Base-by-base conservation (phyloP, 2,888 invertebrate species). In the Rotaria socialis region DNA sequence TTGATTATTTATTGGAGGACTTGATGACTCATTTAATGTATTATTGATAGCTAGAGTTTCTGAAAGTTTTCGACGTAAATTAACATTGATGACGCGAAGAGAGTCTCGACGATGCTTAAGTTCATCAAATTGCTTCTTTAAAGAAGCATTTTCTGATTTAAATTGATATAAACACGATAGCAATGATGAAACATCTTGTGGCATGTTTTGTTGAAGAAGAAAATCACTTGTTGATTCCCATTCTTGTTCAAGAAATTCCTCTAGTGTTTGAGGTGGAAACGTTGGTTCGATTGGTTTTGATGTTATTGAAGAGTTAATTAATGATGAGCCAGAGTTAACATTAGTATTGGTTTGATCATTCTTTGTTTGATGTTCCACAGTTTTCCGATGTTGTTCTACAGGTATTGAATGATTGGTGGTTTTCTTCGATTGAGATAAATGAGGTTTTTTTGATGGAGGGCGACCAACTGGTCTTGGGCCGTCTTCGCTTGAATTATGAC, bases 241-340 rank as follows among this genome's bases (percentile, higher is more conserved):
- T 80, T 80, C 80, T 22, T 80, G 43, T 47, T 80, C 80, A 47
- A 80, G 80, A 80, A 80, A 80, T 80, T 80, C 80, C 47, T 80
- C 80, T 47, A 80, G 35, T 0, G 47, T 80, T n/a, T 80, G 47
- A n/a, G 80, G 80, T 80, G 47, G 24, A 80, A 47, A 80, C 24
- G 24, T 2, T 1, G 7, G 47, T 47, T 43, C 8, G 24, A 2
- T 16, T 16, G 11, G 47, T 43, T 24, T 80, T 47, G 11, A 52
- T 80, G 74, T 41, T 74, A 27, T 41, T 41, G 74, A 19, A 22
- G 74, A 22, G 41, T 41, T 43, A 16, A 19, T 24, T 80, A 47
- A 43, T n/a, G 47, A 41, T 43, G 8, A 16, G n/a, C 16, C 10
- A 3, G 80, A 19, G 47, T 67, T 19, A 35, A 67, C 16, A 67